Evolutionary conservation across 2,888 invertebrate genomes (phyloP), one percentile per base, ranked within the genome.

Genomic region (Hedychridium roseum): DNA sequence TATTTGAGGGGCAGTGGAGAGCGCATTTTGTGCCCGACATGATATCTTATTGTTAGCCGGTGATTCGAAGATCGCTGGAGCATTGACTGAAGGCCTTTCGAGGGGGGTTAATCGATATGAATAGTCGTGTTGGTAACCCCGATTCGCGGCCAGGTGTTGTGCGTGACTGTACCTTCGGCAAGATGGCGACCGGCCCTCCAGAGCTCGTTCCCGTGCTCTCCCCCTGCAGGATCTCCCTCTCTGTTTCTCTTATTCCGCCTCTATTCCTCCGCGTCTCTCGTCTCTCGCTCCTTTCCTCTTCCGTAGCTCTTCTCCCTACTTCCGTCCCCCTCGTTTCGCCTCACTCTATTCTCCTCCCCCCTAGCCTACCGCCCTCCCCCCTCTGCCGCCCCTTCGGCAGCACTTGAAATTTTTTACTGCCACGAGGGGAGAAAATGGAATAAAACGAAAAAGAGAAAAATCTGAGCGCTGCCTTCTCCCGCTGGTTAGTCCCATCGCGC

Each of bases 111-210:
- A 57, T 58, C 57, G 58, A 58, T 58, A 57, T 35, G 26, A 47
- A 50, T 49, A 20, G 43, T 37, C 49, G 57, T 58, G 57, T 57
- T 57, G 60, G 61, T 59, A 62, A 53, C 53, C 63, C 35, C 44
- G 55, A 58, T 60, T 62, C 62, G 34, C 54, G 41, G 41, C 60
- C 63, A 63, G 63, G 63, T 63, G 58, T 51, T 63, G 63, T 52
- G 49, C 53, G 55, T 58, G 76, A 77, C 76, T 77, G 76, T 77
- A 76, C 76, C 64, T 61, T 65, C 57, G 61, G 69, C 75, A 77
- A 77, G 76, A 77, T 77, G 76, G 76, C 76, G 75, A 73, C 75
- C 62, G 67, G 66, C 65, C 67, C 76, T 74, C 68, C 70, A 74
- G 73, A 72, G 66, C 69, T 70, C 53, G 73, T 69, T 73, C 69